Base-by-base conservation (phyloP, 2,888 invertebrate species). In the Pristionchus japonicus region DNA sequence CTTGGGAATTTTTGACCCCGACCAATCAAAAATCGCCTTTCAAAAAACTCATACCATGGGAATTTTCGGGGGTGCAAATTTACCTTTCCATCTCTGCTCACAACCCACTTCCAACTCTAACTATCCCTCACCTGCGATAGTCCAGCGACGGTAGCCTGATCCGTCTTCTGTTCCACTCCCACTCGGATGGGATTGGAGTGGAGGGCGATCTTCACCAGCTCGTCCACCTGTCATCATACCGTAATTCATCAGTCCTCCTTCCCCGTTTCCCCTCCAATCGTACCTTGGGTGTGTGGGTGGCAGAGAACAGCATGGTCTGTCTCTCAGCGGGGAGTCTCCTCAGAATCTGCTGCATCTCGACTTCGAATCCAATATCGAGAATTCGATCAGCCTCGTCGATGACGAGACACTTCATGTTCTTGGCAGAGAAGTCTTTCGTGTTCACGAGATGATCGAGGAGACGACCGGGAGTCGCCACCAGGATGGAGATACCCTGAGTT, bases 351-450 rank as follows among this genome's bases (percentile, higher is more conserved):
- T 97, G 98, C 94, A 99, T 96, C 95, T 99, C 98, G 95, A 87
- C 97, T 95, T 99, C 98, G 95, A 99, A 99, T 85, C 99, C 99
- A 94, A 98, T 97, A 95, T 98, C 98, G 89, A 99, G 95, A 95
- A 99, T 98, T 92, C 98, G 96, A 95, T 99, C 99, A n/a, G 98
- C 98, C 95, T 99, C 99, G 95, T 99, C 99, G 94, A 99, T 98
- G 37, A 99, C 96, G 37, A 99, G 95, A 95, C 98, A 98, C 94
- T 98, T 97, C 23, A 98, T 95, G 95, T 98, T 98, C 95, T 98
- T 98, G 94, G 96, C 97, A 89, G 98, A 95, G 94, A 99, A 99
- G 92, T 97, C 97, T 0, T 97, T 96, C 0, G 98, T 97, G 94
- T 97, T 98, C 95, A 98, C 95, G 90, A 99, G 95, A 95, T 99